A percentile compares a stretch with the other conserved stretches of the same genome.
Conservation (phyloP, 2,113 vertebrate species). For the Tachysurus fulvidraco region DNA sequence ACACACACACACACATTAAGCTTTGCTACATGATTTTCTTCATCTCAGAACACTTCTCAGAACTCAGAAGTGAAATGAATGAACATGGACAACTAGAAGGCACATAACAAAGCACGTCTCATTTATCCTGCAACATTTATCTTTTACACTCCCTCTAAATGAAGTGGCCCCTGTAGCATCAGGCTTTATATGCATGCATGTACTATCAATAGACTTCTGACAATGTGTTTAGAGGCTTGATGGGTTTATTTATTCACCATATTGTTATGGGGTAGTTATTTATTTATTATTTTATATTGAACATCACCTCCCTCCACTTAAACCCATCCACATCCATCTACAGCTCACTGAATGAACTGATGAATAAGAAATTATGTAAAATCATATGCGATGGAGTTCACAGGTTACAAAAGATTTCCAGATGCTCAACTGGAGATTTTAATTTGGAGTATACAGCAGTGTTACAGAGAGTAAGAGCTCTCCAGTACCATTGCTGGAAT, state of each 20-base stretch:
- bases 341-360: background rate
- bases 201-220: background rate
- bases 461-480: background rate
- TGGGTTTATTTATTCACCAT: background rate
- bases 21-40: background rate
- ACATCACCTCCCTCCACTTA: too few species aligned
- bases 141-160: background rate
- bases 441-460: background rate
- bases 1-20: background rate
- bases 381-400: background rate
- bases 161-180: background rate
- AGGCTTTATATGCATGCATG: background rate
- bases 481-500: background rate
- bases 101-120: conserved; percentile 9
- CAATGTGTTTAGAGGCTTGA: background rate
- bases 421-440: background rate
- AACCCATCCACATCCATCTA: background rate
- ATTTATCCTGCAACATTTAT: background rate
- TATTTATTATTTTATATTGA: too few species aligned
- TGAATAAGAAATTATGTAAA: background rate
- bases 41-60: conserved; percentile 6
- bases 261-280: background rate
- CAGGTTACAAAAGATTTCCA: too few species aligned
- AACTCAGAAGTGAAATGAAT: conserved; percentile 27
- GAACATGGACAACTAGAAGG: background rate